These are phyloP conservation scores for Tillus elongatus DNA, from an alignment of 2,888 invertebrate genomes.

Conservation along the genomic window DNA sequence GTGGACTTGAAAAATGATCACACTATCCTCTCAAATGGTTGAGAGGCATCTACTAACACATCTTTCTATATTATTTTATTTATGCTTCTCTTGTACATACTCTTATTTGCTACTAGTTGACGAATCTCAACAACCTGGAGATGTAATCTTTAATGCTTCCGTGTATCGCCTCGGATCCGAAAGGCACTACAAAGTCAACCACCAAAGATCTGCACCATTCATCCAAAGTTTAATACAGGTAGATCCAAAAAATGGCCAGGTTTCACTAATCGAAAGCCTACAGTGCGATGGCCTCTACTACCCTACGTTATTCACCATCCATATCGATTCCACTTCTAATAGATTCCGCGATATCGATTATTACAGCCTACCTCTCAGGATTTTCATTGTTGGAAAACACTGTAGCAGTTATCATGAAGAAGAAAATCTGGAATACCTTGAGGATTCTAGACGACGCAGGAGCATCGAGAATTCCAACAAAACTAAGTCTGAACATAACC, in stretches of 20 bases:
- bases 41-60: conserved; percentile 21
- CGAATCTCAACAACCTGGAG: conserved; percentile 48
- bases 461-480: conserved; percentile 21
- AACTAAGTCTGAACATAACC: conserved; percentile 22
- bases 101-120: conserved; percentile 37
- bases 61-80: conserved; percentile 24
- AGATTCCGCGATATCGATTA: conserved; percentile 71
- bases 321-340: conserved; percentile 78
- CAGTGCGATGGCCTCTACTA: conserved; percentile 75
- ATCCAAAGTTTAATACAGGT: conserved; percentile 70
- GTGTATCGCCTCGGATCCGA: conserved; percentile 73
- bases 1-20: conserved; percentile 29
- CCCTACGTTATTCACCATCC: conserved; percentile 76
- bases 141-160: conserved; percentile 67
- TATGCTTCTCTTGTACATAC: conserved; percentile 17
- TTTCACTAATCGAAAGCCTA: conserved; percentile 61
- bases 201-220: conserved; percentile 72
- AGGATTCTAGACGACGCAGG: conserved; percentile 24
- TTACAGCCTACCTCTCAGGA: conserved; percentile 68
- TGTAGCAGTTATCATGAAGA: conserved; percentile 57
- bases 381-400: conserved; percentile 62
- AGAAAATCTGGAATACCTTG: conserved; percentile 42
- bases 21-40: conserved; percentile 27
- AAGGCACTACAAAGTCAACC: conserved; percentile 68
- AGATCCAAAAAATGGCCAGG: conserved; percentile 63